phyloP scores from a whole-genome alignment of 1,140 invertebrate species.

The Neuroterus valhalla region DNA sequence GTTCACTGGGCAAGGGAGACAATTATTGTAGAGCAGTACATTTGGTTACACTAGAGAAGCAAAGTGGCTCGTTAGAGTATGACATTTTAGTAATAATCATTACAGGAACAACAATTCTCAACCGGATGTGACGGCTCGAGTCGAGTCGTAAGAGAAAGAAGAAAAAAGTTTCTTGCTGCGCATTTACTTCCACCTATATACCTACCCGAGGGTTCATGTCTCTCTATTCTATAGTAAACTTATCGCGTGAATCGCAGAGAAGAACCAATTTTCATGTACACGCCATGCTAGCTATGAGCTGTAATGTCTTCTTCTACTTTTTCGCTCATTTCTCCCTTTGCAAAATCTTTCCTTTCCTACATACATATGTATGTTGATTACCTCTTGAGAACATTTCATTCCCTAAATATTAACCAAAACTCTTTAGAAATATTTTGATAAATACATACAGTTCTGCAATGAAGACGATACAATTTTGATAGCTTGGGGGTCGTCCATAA shows the following conservation, averaged over 20 bases:
- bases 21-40: neutral
- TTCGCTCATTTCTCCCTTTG: neutral
- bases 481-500: too few relatives aligned
- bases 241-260: slow-evolving; percentile 28
- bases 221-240: slow-evolving; percentile 19
- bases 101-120: neutral
- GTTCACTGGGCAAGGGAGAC: slow-evolving; percentile 7
- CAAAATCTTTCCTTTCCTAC: neutral
- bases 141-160: neutral
- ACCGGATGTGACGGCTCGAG: slow-evolving; percentile 22
- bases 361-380: neutral
- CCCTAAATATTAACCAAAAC: too few relatives aligned
- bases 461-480: too few relatives aligned
- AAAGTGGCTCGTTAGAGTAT: slow-evolving; percentile 24
- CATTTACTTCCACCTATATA: neutral
- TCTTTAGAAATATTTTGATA: too few relatives aligned
- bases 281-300: slow-evolving; percentile 23
- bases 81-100: slow-evolving; percentile 21
- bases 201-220: neutral
- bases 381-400: too few relatives aligned
- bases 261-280: slow-evolving; percentile 30
- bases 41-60: slow-evolving; percentile 15
- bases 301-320: slow-evolving; percentile 20
- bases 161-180: neutral
- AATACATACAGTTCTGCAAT: too few relatives aligned